phyloP scores from a whole-genome alignment of 2,797 vertebrate genomes.

The Nasua narica region DNA sequence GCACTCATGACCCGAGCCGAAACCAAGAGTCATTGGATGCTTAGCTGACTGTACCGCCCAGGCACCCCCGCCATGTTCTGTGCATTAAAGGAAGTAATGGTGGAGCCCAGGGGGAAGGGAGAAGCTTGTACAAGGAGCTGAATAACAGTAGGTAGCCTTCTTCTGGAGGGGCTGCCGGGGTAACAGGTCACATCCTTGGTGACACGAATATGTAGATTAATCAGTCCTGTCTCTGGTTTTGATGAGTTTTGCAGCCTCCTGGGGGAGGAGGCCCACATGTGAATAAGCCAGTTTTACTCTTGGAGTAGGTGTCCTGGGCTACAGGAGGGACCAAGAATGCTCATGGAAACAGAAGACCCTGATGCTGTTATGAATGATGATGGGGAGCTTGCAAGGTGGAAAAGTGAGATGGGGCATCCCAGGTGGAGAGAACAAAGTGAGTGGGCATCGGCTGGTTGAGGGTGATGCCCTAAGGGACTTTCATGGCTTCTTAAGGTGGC shows the following conservation, averaged over 20 bases:
- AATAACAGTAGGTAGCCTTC: background rate
- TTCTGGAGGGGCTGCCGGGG: too few relatives aligned
- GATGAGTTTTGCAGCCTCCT: background rate
- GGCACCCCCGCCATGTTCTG: background rate
- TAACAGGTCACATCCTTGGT: background rate
- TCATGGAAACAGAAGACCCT: background rate
- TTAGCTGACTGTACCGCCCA: background rate
- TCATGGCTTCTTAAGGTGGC: background rate
- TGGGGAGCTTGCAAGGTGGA: background rate
- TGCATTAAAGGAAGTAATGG: background rate
- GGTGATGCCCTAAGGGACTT: background rate
- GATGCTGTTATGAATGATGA: background rate
- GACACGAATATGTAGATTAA: background rate
- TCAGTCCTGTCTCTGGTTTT: background rate
- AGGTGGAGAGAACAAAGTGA: background rate
- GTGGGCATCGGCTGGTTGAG: background rate
- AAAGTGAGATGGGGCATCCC: background rate
- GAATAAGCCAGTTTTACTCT: background rate
- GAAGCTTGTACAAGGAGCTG: background rate
- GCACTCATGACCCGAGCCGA: background rate
- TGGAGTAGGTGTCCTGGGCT: background rate
- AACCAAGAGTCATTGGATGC: background rate
- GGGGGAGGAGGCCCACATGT: background rate
- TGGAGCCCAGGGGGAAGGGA: background rate
- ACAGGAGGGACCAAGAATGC: background rate